Evolutionary conservation across 2,797 vertebrate species (phyloP).

Genomic region (Pseudomugil gertrudae): DNA sequence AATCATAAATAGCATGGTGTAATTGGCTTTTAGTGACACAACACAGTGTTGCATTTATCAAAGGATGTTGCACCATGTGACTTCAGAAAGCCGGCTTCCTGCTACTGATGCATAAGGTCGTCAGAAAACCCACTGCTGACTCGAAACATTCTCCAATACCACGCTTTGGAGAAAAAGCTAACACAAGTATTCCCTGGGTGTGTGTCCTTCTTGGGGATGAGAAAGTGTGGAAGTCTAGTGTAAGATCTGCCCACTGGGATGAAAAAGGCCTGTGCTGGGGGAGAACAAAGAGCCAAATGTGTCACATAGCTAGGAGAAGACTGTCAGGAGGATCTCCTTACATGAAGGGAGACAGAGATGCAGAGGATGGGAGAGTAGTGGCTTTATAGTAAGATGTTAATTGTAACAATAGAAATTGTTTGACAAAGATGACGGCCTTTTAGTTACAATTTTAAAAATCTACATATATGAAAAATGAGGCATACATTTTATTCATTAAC

Average conservation of each 20-base stretch:
- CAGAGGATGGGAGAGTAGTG: constrained; percentile 35
- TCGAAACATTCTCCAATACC: constrained; percentile 68
- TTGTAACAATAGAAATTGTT: constrained; percentile 35
- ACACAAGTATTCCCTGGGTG: constrained; percentile 63
- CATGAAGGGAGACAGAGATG: constrained; percentile 54
- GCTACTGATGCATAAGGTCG: constrained; percentile 53
- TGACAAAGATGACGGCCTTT: constrained; percentile 10
- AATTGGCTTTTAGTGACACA: constrained; percentile 85
- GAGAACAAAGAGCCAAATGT: constrained; percentile 77
- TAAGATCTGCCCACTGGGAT: constrained; percentile 64
- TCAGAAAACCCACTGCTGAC: constrained; percentile 73
- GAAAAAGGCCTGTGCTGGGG: constrained; percentile 57
- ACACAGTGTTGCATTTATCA: constrained; percentile 80
- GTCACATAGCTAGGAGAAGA: constrained; percentile 67
- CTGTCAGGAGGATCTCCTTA: constrained; percentile 71
- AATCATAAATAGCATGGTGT: constrained; percentile 81
- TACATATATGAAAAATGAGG: not conserved
- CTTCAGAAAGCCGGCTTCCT: constrained; percentile 55
- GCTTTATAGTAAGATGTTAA: constrained; percentile 44
- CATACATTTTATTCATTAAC: not conserved
- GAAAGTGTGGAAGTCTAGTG: constrained; percentile 37
- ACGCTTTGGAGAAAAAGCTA: constrained; percentile 59
- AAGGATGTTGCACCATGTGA: constrained; percentile 77
- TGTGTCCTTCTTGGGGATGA: constrained; percentile 43
- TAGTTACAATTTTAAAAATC: constrained; percentile 32